phyloP scores from a whole-genome alignment of 1,140 invertebrate species.

The Drosophila bocqueti region DNA sequence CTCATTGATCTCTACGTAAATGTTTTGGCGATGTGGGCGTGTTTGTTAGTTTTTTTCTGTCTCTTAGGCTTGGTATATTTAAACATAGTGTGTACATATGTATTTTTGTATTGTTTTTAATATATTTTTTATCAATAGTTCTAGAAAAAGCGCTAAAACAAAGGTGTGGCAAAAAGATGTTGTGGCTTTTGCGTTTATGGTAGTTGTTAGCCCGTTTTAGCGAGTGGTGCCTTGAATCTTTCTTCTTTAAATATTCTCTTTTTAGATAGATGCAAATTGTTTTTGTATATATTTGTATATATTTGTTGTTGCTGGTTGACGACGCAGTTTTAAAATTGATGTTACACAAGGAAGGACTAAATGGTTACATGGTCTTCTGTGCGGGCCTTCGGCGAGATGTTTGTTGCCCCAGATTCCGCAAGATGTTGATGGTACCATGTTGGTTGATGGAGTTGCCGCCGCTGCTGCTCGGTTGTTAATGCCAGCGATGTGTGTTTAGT shows the following conservation, averaged over 20 bases:
- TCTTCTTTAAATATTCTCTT: slow-evolving; percentile 27
- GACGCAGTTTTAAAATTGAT: slow-evolving; percentile 60
- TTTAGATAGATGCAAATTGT: slow-evolving; percentile 57
- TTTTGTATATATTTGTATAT: slow-evolving; percentile 56
- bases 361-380: slow-evolving; percentile 19
- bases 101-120: slow-evolving; percentile 69
- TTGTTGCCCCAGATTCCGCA: neutral
- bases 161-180: slow-evolving; percentile 61
- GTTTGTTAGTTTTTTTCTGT: slow-evolving; percentile 11
- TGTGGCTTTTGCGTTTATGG: slow-evolving; percentile 44
- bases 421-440: slow-evolving; percentile 12
- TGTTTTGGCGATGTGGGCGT: slow-evolving; percentile 2
- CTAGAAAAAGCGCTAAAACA: slow-evolving; percentile 84
- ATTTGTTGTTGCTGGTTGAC: slow-evolving; percentile 60
- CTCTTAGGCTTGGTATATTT: slow-evolving; percentile 72
- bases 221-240: slow-evolving; percentile 26
- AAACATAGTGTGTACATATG: slow-evolving; percentile 76
- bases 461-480: slow-evolving; percentile 17
- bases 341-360: slow-evolving; percentile 54
- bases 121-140: slow-evolving; percentile 84
- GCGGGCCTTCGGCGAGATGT: slow-evolving; percentile 11
- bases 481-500: slow-evolving; percentile 13
- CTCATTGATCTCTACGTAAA: neutral
- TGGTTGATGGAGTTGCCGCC: slow-evolving; percentile 13
- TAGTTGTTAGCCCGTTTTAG: slow-evolving; percentile 29